These are phyloP conservation scores for Molossus alvarezi DNA, from an alignment of 2,797 vertebrate genomes.

Conservation along the genomic window DNA sequence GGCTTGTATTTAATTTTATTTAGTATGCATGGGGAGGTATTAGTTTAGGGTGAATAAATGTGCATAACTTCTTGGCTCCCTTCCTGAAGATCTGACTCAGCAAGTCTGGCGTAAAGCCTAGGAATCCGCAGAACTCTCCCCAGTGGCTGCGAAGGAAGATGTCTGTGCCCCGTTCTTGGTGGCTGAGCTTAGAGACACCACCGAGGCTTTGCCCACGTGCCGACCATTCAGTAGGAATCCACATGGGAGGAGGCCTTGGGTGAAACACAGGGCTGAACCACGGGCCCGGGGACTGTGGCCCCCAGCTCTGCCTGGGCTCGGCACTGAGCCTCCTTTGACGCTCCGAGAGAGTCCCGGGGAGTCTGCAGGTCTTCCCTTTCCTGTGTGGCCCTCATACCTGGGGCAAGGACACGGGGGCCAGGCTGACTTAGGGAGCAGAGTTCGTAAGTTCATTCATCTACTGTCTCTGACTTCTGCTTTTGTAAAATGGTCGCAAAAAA, in stretches of 20 bases:
- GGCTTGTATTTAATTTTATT: background rate
- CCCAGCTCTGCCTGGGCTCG: background rate
- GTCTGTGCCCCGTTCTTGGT: background rate
- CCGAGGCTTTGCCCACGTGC: background rate
- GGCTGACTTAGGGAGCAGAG: background rate
- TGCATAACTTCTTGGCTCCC: background rate
- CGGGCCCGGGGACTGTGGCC: background rate
- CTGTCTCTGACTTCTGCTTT: background rate
- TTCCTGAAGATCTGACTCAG: background rate
- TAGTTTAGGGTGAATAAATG: background rate
- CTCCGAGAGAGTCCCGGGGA: background rate
- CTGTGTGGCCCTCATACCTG: background rate
- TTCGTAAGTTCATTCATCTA: background rate
- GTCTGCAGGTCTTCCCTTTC: background rate
- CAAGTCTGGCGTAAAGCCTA: background rate
- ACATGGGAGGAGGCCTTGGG: background rate
- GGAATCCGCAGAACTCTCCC: background rate
- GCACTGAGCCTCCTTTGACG: background rate
- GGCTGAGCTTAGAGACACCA: background rate
- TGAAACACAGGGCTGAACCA: rapidly evolving
- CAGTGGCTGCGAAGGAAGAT: background rate
- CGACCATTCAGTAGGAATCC: background rate
- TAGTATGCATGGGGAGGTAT: background rate
- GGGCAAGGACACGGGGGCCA: rapidly evolving
- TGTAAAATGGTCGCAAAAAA: background rate